Evolutionary conservation across 2,888 invertebrate species (phyloP).

Genomic region (Acanthacorydalis orientalis): DNA sequence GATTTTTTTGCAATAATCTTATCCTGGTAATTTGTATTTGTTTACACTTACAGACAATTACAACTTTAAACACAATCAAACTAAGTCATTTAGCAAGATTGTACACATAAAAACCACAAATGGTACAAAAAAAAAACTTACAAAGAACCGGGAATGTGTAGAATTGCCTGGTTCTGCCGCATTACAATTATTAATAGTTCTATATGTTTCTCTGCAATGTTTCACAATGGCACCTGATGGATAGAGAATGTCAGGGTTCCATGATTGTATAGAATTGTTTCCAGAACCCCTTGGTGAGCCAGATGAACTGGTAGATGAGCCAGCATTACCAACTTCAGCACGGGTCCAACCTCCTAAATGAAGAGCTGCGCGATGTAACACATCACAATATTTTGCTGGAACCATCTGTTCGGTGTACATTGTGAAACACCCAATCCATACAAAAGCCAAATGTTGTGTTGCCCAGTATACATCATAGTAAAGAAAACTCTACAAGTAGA

Average conservation of each 20-base stretch:
- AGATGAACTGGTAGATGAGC: constrained; percentile 5
- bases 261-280: constrained; percentile 17
- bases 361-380: constrained; percentile 73
- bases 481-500: constrained; percentile 33
- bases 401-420: constrained; percentile 56
- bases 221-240: constrained; percentile 58
- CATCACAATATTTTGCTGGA: constrained; percentile 61
- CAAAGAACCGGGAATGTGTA: constrained; percentile 72
- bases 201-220: constrained; percentile 53
- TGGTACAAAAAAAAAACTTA: constrained; percentile 47
- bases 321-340: constrained; percentile 18
- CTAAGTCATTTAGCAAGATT: no score
- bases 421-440: constrained; percentile 71
- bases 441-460: constrained; percentile 66
- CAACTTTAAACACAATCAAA: no score
- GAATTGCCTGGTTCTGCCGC: constrained; percentile 76
- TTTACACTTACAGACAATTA: no score
- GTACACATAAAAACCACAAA: no score
- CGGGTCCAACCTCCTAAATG: constrained; percentile 73
- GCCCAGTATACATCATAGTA: constrained; percentile 76
- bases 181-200: constrained; percentile 61
- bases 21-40: no score
- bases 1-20: no score
- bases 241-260: constrained; percentile 50
- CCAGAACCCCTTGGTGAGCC: background rate